Evolutionary conservation across 2,888 invertebrate genomes (phyloP).

Genomic region (Mycogona germanica): DNA sequence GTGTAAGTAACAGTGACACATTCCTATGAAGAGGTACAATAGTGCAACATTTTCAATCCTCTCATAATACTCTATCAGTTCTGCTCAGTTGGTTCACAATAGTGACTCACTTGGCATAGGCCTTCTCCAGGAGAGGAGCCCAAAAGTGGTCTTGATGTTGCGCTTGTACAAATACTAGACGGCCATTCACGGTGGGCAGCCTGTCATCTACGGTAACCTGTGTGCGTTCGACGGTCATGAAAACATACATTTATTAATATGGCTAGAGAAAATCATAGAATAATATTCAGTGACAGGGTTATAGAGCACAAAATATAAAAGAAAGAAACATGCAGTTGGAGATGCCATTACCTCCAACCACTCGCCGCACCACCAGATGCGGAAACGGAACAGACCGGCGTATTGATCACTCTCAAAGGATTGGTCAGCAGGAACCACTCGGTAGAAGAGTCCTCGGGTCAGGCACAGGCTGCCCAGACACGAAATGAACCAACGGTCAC

Average conservation of each 20-base stretch:
- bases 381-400: conserved; percentile 48
- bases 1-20: too few relatives aligned
- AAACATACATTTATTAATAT: too few relatives aligned
- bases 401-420: conserved; percentile 46
- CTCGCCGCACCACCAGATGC: conserved; percentile 87
- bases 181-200: conserved; percentile 73
- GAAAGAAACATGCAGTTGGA: too few relatives aligned
- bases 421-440: conserved; percentile 85
- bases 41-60: too few relatives aligned
- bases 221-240: too few relatives aligned
- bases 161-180: conserved; percentile 72
- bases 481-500: conserved; percentile 82
- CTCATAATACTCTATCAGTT: too few relatives aligned
- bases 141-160: conserved; percentile 70
- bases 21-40: too few relatives aligned
- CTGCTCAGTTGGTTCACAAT: too few relatives aligned
- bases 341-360: conserved; percentile 91
- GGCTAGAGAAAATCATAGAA: too few relatives aligned
- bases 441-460: conserved; percentile 74
- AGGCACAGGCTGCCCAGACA: conserved; percentile 73
- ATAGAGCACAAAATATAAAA: too few relatives aligned
- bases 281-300: too few relatives aligned
- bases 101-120: conserved; percentile 74
- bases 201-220: conserved; percentile 78
- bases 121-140: conserved; percentile 82